Evolutionary conservation across 2,113 vertebrate species (phyloP).

Genomic region (Eubucco bourcierii): DNA sequence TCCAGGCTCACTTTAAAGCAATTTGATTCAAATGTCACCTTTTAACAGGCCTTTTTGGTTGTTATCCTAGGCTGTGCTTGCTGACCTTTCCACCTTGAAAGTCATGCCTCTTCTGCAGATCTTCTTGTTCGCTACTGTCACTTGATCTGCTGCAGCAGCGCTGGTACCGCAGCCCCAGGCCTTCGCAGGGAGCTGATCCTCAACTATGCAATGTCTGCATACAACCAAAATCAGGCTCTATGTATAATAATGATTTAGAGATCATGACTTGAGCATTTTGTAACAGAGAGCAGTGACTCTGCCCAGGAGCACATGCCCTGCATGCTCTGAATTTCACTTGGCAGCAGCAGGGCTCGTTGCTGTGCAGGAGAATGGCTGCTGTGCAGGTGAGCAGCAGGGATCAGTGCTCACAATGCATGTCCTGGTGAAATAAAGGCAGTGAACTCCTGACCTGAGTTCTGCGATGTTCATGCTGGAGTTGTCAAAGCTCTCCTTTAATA

Average conservation of each 20-base stretch:
- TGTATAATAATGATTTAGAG: constrained; percentile 58
- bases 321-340: constrained; percentile 59
- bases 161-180: constrained; percentile 26
- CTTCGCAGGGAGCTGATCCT: constrained; percentile 65
- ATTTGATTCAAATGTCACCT: constrained; percentile 24
- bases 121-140: constrained; percentile 91
- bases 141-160: constrained; percentile 75
- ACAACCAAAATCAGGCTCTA: constrained; percentile 71
- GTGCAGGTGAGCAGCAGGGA: neutral
- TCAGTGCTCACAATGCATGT: constrained; percentile 63
- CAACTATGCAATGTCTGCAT: constrained; percentile 79
- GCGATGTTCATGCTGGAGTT: neutral
- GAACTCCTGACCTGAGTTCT: constrained; percentile 27
- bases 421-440: constrained; percentile 40
- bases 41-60: constrained; percentile 49
- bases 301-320: constrained; percentile 51
- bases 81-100: constrained; percentile 97
- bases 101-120: constrained; percentile 98
- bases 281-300: constrained; percentile 32
- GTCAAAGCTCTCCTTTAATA: neutral
- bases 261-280: constrained; percentile 64
- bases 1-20: constrained; percentile 22
- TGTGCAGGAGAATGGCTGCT: neutral
- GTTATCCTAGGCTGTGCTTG: constrained; percentile 91
- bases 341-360: constrained; percentile 5